Percentiles rank a stretch among this genome's conserved stretches.
phyloP scores from a whole-genome alignment of 2,113 vertebrate genomes.

The Phylloscopus trochiloides region DNA sequence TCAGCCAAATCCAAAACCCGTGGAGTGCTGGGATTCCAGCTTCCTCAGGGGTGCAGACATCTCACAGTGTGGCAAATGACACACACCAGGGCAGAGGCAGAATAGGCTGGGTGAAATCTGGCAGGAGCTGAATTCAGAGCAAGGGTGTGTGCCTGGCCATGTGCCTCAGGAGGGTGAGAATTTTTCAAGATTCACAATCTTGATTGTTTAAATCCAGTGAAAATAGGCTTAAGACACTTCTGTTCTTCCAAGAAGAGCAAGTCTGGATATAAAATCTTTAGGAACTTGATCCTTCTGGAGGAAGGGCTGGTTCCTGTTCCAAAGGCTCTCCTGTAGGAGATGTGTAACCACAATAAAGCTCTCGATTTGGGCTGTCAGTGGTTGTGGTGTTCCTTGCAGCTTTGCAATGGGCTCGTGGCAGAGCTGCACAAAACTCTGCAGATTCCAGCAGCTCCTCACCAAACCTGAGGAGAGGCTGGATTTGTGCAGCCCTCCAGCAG shows the following conservation, averaged over 20 bases:
- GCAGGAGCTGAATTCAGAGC: background rate
- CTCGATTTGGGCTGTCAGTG: rapidly evolving
- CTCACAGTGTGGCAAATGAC: background rate
- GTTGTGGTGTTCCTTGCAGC: background rate
- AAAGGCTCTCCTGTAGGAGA: background rate
- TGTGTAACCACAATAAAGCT: background rate
- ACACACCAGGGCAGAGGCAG: background rate
- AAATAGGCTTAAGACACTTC: background rate
- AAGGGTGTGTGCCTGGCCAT: background rate
- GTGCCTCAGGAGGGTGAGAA: background rate
- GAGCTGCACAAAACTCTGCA: background rate
- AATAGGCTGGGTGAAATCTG: background rate
- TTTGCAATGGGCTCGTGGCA: background rate
- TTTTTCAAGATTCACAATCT: background rate
- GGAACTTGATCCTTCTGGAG: background rate
- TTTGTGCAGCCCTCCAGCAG: background rate
- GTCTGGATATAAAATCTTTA: background rate
- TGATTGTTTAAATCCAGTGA: background rate
- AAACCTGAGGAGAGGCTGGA: background rate
- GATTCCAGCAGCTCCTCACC: background rate
- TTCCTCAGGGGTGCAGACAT: background rate
- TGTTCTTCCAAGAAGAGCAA: background rate
- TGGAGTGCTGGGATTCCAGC: background rate
- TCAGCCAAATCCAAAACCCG: rapidly evolving
- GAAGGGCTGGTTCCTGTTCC: background rate